These are phyloP conservation scores for Bungarus multicinctus DNA, from an alignment of 2,113 vertebrate species.

Conservation along the genomic window DNA sequence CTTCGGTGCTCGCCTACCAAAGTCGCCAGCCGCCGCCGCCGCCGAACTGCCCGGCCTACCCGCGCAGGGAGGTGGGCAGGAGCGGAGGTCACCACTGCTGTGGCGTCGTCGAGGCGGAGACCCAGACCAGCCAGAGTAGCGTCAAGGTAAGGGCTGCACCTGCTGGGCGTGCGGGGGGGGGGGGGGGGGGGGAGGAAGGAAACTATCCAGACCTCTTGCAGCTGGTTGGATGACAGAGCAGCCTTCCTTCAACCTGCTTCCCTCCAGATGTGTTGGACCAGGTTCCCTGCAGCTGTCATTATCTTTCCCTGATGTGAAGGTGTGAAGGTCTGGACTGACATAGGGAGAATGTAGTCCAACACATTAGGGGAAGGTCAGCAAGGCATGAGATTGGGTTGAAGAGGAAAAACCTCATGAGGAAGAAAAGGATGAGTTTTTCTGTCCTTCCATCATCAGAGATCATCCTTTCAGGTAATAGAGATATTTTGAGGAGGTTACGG, in stretches of 20 bases:
- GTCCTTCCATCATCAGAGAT: neutral
- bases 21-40: conserved; percentile 71
- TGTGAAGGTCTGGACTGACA: neutral
- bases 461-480: neutral
- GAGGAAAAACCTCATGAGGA: neutral
- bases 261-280: neutral
- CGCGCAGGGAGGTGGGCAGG: conserved; percentile 67
- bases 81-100: conserved; percentile 67
- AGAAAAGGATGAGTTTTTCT: neutral
- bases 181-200: too few relatives aligned
- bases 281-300: neutral
- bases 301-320: neutral
- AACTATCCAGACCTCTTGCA: too few relatives aligned
- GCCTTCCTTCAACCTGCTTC: neutral
- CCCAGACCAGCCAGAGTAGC: conserved; percentile 84
- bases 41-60: conserved; percentile 69
- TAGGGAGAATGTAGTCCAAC: neutral
- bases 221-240: neutral
- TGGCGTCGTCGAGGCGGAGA: conserved; percentile 87
- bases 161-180: neutral
- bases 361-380: neutral
- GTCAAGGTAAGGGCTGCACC: conserved; percentile 71
- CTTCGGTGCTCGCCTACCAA: conserved; percentile 81
- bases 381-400: neutral
- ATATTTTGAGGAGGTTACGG: neutral